Base-by-base conservation (phyloP, 2,888 invertebrate genomes). In the Nymphalis polychloros region DNA sequence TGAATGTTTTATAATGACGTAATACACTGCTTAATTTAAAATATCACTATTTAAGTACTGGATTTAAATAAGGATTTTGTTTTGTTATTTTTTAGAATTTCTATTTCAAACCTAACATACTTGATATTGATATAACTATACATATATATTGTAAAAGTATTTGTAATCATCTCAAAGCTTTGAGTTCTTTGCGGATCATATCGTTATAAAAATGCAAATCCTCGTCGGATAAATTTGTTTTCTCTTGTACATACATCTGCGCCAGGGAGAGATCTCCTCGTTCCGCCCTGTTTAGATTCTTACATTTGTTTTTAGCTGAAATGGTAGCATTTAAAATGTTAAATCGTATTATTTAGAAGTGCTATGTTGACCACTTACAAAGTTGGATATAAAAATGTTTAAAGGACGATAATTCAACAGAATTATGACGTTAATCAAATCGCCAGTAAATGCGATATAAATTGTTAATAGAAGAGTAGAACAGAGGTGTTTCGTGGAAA, bases 221-320 rank as follows among this genome's bases (percentile, higher is more conserved):
- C 81, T 65, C 70, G 67, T 62, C 68, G 78, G 79, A 84, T 81
- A 84, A 80, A 84, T 84, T 83, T 78, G 78, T 83, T 84, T 83
- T 78, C 78, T 67, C 67, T 67, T 57, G 41, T 76, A 70, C 61
- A 78, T 79, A 79, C 80, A 75, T 75, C 73, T 77, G 75, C 67
- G 77, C 70, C 82, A 81, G 85, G 86, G 84, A 81, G 84, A 83
- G 83, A 83, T 79, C 78, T 69, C 20, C 59, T 41, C 67, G 81
- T 80, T 80, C 79, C 83, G 81, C 85, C 83, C 82, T 73, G 63
- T 41, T 41, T 13, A 3, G 41, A 4, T 41, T 41, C 41, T 41
- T 41, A 41, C 13, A 41, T 41, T 41, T 6, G 6, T 31, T 41
- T 41, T 41, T 41, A 41, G 41, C 13, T 41, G 13, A 13, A 41